Base-by-base conservation (phyloP, 2,888 invertebrate genomes). In the Caenorhabditis plicata region DNA sequence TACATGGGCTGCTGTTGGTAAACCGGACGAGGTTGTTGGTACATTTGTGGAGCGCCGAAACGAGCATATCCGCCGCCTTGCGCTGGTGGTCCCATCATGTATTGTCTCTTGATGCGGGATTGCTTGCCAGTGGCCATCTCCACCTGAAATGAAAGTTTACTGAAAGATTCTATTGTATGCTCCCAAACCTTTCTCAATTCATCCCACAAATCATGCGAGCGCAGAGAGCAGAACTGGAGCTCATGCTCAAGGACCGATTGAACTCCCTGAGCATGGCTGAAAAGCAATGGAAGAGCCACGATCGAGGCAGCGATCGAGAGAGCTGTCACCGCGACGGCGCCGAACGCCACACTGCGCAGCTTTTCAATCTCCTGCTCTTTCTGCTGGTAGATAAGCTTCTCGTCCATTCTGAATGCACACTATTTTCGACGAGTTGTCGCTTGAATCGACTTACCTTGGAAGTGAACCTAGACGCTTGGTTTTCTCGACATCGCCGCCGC, bases 131-230 rank as follows among this genome's bases (percentile, higher is more conserved):
- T 44, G n/a, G 15, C 8, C 2, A 4, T 2, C 15, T 35, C 43
- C 29, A 43, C 43, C 29, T 43, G n/a, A n/a, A n/a, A n/a, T n/a
- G n/a, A n/a, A n/a, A n/a, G n/a, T n/a, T n/a, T n/a, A n/a, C n/a
- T n/a, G n/a, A n/a, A n/a, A n/a, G n/a, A n/a, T n/a, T n/a, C n/a
- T n/a, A n/a, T n/a, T n/a, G n/a, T n/a, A n/a, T n/a, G n/a, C n/a
- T n/a, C n/a, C n/a, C n/a, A n/a, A n/a, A 56, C 56, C 41, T 61
- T 50, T 9, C 36, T 35, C 23, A 50, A 41, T 41, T 67, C 66
- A 54, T 67, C 64, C 63, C 63, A 67, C 31, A 67, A 45, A 48
- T 67, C 67, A 35, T 67, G 63, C 27, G 63, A 57, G 46, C 61
- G 49, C 25, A 60, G 27, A 4, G 50, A 50, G 33, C 67, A 67